Percentiles rank a stretch among this genome's conserved stretches.
phyloP scores from a whole-genome alignment of 2,888 invertebrate species.

The Macrosiphum euphorbiae region DNA sequence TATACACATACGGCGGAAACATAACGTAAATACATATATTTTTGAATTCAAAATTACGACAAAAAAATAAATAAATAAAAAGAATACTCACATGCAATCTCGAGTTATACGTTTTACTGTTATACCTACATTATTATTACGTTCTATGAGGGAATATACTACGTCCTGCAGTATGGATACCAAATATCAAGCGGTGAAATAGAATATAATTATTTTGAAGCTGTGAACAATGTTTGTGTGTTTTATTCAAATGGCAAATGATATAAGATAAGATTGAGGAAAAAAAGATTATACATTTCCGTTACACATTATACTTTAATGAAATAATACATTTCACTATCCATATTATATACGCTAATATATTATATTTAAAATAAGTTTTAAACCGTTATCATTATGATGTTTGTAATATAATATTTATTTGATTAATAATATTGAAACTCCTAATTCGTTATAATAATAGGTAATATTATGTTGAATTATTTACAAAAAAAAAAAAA shows the following conservation, averaged over 20 bases:
- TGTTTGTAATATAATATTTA: background rate
- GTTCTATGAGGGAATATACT: too few relatives aligned
- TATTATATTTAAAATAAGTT: background rate
- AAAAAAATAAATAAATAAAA: slow-evolving; percentile 5
- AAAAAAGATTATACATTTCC: background rate
- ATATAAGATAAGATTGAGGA: background rate
- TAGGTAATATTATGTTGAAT: too few relatives aligned
- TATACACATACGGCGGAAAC: background rate
- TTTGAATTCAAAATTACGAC: slow-evolving; percentile 42
- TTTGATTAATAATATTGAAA: too few relatives aligned
- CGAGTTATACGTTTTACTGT: background rate
- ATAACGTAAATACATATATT: background rate
- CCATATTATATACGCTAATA: background rate
- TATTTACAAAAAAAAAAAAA: too few relatives aligned
- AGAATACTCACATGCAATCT: background rate
- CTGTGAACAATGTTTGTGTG: background rate
- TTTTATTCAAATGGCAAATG: background rate
- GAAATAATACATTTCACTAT: background rate
- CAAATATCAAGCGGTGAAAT: background rate
- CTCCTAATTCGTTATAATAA: too few relatives aligned
- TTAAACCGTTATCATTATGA: background rate
- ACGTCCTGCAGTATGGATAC: background rate
- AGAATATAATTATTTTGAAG: background rate
- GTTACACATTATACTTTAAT: background rate
- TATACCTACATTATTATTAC: background rate